phyloP scores from a whole-genome alignment of 1,140 invertebrate species.

The Ylistrum balloti region DNA sequence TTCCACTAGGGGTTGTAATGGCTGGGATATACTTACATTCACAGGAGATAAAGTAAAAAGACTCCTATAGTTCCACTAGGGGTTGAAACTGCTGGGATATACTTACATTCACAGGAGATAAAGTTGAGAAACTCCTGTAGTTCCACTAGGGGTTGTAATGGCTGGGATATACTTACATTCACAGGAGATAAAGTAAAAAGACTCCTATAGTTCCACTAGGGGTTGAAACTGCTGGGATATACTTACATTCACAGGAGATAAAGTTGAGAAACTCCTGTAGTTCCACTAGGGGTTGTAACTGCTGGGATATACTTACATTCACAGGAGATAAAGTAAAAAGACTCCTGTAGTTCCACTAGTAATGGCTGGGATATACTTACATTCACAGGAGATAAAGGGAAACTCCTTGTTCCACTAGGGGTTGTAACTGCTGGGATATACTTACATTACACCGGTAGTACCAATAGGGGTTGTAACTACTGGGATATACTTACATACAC shows the following conservation, averaged over 20 bases:
- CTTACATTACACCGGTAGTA: conserved; percentile 76
- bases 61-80: conserved; percentile 80
- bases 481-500: background rate
- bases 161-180: conserved; percentile 73
- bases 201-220: conserved; percentile 80
- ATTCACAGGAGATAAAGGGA: conserved; percentile 55
- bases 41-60: conserved; percentile 77
- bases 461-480: conserved; percentile 68
- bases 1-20: conserved; percentile 79
- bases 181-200: conserved; percentile 77
- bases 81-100: conserved; percentile 79
- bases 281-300: conserved; percentile 79
- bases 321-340: conserved; percentile 77
- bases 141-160: conserved; percentile 79
- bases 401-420: conserved; percentile 80
- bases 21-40: conserved; percentile 73
- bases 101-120: conserved; percentile 64
- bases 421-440: no score
- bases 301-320: conserved; percentile 73
- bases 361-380: no score
- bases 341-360: conserved; percentile 80
- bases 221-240: conserved; percentile 79
- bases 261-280: conserved; percentile 81
- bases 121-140: conserved; percentile 81
- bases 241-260: conserved; percentile 64